Evolutionary conservation across 2,888 invertebrate genomes (phyloP).

Genomic region (Tenodera sinensis): DNA sequence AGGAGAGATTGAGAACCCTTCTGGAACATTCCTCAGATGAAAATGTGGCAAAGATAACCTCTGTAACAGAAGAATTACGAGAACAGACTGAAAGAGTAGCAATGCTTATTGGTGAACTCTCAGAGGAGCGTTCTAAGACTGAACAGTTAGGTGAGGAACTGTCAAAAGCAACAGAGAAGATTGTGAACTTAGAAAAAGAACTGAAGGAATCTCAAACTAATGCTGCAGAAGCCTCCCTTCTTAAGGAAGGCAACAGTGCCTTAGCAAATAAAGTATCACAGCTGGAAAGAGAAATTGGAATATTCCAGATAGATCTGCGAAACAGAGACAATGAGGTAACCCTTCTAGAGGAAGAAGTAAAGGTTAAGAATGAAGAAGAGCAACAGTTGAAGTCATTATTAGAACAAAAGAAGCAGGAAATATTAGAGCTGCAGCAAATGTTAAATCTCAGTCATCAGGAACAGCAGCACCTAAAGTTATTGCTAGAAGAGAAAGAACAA

Average conservation of each 20-base stretch:
- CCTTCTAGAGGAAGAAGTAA: neutral
- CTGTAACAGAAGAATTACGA: neutral
- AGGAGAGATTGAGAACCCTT: conserved; percentile 39
- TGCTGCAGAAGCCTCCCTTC: neutral
- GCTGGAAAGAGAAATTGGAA: conserved; percentile 34
- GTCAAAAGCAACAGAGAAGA: neutral
- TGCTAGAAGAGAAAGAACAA: neutral
- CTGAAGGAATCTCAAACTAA: neutral
- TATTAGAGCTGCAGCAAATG: neutral
- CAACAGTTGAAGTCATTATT: neutral
- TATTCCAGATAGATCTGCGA: neutral
- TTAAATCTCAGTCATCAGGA: neutral
- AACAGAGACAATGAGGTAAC: neutral
- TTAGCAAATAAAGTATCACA: conserved; percentile 41
- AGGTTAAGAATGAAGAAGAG: neutral
- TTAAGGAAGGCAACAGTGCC: conserved; percentile 28
- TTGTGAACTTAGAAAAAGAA: neutral
- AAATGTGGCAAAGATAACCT: neutral
- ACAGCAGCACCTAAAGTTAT: neutral
- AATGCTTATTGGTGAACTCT: neutral
- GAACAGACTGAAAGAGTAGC: neutral
- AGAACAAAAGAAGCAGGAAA: neutral
- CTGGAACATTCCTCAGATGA: neutral
- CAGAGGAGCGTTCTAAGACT: neutral
- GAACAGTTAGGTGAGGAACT: conserved; percentile 1